Evolutionary conservation across 2,888 invertebrate species (phyloP).

Genomic region (Terebella lapidaria): DNA sequence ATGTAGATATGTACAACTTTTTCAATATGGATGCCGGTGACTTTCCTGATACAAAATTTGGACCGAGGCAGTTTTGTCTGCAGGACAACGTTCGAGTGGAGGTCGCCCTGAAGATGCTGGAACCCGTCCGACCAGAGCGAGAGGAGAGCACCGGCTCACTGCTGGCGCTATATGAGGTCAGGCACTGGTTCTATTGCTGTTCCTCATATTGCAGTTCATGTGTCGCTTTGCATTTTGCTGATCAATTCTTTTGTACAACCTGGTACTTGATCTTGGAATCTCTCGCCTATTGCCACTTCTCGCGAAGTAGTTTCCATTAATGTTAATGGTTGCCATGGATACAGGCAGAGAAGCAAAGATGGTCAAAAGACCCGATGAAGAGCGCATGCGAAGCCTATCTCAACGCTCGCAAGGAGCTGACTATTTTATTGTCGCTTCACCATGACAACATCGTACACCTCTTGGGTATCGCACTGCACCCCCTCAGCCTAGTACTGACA

Average conservation of each 20-base stretch:
- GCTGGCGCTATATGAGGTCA: constrained; percentile 4
- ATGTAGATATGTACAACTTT: neutral
- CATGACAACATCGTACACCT: constrained; percentile 91
- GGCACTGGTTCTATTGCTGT: neutral
- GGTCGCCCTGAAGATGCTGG: constrained; percentile 94
- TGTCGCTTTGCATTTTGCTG: no score
- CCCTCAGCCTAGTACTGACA: constrained; percentile 81
- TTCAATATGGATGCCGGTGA: no score
- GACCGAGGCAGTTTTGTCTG: no score
- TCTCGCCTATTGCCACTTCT: no score
- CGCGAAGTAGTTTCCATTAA: no score
- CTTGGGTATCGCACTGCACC: constrained; percentile 82
- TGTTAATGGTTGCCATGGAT: no score
- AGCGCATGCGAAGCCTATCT: constrained; percentile 94
- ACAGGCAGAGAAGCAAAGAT: constrained; percentile 50
- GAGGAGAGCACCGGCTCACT: constrained; percentile 4
- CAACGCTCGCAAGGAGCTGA: constrained; percentile 89
- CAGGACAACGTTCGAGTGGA: no score
- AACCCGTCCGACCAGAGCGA: constrained; percentile 69
- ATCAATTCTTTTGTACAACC: no score
- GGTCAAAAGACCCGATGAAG: constrained; percentile 88
- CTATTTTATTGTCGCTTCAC: constrained; percentile 77
- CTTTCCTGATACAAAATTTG: no score
- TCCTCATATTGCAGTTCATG: neutral
- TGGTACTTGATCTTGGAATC: no score